phyloP scores from a whole-genome alignment of 2,113 vertebrate species.

The Scalopus aquaticus region DNA sequence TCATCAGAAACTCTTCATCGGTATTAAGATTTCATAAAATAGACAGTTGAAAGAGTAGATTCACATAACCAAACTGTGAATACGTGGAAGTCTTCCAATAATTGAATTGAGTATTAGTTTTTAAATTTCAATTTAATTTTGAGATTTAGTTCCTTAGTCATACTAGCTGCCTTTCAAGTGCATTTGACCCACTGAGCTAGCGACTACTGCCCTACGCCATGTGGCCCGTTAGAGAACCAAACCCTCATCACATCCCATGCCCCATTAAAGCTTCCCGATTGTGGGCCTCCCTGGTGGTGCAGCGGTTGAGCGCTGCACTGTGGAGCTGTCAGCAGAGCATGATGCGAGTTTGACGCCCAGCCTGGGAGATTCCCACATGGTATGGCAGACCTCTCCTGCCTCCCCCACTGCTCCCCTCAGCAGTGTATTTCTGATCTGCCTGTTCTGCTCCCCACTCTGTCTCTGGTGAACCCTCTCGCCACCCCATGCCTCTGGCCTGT shows the following conservation, averaged over 20 bases:
- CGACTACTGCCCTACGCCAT: background rate
- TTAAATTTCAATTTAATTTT: conserved; percentile 2
- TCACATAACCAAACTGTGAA: background rate
- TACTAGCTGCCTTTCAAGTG: background rate
- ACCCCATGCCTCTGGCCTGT: too few relatives aligned
- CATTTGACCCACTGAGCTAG: background rate
- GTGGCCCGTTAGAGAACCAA: background rate
- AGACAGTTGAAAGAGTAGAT: background rate
- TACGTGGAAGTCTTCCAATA: conserved; percentile 37
- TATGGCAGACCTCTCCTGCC: too few relatives aligned
- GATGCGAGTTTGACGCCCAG: too few relatives aligned
- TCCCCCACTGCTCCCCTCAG: too few relatives aligned
- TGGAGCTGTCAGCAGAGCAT: too few relatives aligned
- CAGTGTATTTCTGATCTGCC: too few relatives aligned
- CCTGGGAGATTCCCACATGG: too few relatives aligned
- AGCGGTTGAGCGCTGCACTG: too few relatives aligned
- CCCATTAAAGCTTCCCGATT: background rate
- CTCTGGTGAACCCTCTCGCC: too few relatives aligned
- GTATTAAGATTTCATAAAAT: conserved; percentile 39
- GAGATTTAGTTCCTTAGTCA: background rate
- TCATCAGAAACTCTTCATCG: background rate
- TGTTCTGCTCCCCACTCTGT: too few relatives aligned
- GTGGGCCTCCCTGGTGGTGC: too few relatives aligned
- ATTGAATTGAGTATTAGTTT: conserved; percentile 25
- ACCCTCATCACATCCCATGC: background rate